Percentiles rank a stretch among this genome's conserved stretches.
Evolutionary conservation across 35 echinoderm and acorn worm species (phyloP).

Genomic region (Apostichopus parvimensis): DNA sequence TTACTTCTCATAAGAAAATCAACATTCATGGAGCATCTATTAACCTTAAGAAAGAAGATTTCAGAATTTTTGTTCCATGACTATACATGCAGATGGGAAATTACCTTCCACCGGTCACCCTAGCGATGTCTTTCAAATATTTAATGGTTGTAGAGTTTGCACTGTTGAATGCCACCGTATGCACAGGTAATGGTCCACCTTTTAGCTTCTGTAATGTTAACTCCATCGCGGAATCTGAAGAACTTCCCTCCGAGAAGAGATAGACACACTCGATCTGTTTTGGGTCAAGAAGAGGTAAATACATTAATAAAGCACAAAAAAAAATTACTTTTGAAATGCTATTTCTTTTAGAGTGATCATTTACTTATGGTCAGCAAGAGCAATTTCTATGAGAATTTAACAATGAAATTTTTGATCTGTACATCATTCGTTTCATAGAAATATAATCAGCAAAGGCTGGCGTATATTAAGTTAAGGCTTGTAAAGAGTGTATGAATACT

Average conservation of each 20-base stretch:
- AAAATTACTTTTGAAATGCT: too few relatives aligned
- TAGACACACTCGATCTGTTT: conserved; percentile 88
- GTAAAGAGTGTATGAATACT: too few relatives aligned
- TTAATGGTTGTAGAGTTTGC: conserved; percentile 92
- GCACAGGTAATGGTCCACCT: conserved; percentile 81
- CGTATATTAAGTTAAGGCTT: too few relatives aligned
- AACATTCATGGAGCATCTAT: too few relatives aligned
- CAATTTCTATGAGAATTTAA: too few relatives aligned
- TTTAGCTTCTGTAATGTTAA: conserved; percentile 83
- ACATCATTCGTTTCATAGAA: too few relatives aligned
- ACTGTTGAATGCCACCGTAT: conserved; percentile 93
- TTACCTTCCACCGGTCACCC: conserved; percentile 91
- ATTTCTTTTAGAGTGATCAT: too few relatives aligned
- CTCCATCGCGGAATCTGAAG: conserved; percentile 78
- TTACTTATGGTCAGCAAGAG: too few relatives aligned
- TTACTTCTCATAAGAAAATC: too few relatives aligned
- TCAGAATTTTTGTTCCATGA: background rate
- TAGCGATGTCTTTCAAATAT: conserved; percentile 85
- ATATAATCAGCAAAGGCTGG: too few relatives aligned
- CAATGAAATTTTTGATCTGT: too few relatives aligned
- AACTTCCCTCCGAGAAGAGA: conserved; percentile 93
- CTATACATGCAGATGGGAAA: too few relatives aligned
- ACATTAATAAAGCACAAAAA: background rate
- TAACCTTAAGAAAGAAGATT: background rate
- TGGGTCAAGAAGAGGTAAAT: background rate